Percentiles rank a stretch among this genome's conserved stretches.
These are phyloP conservation scores for Chrysotoxum bicinctum DNA, from an alignment of 2,888 invertebrate species.

Conservation along the genomic window DNA sequence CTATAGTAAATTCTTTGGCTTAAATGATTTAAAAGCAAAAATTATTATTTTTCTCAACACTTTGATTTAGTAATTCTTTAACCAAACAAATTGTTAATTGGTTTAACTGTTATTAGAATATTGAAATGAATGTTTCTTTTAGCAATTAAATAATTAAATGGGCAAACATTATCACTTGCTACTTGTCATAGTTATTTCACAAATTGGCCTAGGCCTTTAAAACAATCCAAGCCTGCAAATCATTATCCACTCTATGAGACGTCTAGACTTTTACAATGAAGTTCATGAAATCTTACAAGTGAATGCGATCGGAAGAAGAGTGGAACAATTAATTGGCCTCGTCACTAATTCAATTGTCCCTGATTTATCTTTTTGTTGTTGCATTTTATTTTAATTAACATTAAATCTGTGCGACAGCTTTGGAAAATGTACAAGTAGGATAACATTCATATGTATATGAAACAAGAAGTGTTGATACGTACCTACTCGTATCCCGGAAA, in stretches of 20 bases:
- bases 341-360: background rate
- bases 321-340: conserved; percentile 20
- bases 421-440: background rate
- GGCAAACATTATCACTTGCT: background rate
- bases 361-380: conserved; percentile 1
- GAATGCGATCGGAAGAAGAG: conserved; percentile 4
- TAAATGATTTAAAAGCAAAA: no score
- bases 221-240: background rate
- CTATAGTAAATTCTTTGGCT: no score
- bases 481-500: no score
- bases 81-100: background rate
- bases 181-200: background rate
- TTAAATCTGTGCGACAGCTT: background rate
- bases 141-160: conserved; percentile 6
- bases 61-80: background rate
- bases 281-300: conserved; percentile 28
- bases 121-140: background rate
- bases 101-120: background rate
- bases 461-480: no score
- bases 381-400: conserved; percentile 5
- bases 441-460: no score
- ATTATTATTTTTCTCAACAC: no score
- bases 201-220: conserved; percentile 10
- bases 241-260: background rate
- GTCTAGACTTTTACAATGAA: conserved; percentile 15